A percentile compares a stretch with the other conserved stretches of the same genome.
Evolutionary conservation across 2,888 invertebrate species (phyloP).

Genomic region (Strigamia crassipes): DNA sequence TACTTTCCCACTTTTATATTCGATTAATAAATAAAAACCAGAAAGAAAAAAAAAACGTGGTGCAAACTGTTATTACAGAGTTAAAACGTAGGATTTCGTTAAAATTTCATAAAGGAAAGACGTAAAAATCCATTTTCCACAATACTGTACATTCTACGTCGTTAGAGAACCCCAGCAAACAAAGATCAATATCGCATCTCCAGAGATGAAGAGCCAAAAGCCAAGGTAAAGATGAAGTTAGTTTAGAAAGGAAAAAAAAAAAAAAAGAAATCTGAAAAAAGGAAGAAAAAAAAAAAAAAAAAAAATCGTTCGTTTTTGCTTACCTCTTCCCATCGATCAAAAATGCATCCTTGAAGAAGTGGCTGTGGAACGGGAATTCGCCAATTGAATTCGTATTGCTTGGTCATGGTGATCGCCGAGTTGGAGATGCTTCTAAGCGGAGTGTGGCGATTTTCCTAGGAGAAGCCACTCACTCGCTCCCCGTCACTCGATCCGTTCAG

Average conservation of each 20-base stretch:
- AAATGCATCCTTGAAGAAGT: conserved; percentile 80
- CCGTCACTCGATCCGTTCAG: background rate
- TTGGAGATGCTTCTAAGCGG: background rate
- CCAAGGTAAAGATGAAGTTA: background rate
- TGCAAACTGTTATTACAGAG: background rate
- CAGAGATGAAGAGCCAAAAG: background rate
- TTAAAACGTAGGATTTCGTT: background rate
- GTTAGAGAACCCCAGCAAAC: background rate
- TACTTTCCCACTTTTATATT: too few species aligned
- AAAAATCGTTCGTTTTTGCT: conserved; percentile 49
- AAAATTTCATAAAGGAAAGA: background rate
- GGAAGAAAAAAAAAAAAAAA: too few species aligned
- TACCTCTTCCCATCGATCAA: conserved; percentile 96
- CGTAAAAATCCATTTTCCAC: background rate
- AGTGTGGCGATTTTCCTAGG: conserved; percentile 28
- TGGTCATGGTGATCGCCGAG: conserved; percentile 75
- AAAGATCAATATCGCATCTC: conserved; percentile 25
- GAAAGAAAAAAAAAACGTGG: too few species aligned
- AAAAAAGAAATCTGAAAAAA: background rate
- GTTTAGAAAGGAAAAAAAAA: background rate
- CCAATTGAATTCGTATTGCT: conserved; percentile 99
- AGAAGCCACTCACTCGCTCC: background rate
- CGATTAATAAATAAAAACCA: too few species aligned
- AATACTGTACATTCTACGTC: background rate
- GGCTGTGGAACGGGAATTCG: conserved; percentile 90